A percentile compares a stretch with the other conserved stretches of the same genome.
Evolutionary conservation across 2,113 vertebrate species (phyloP).

Genomic region (Podarcis raffonei): DNA sequence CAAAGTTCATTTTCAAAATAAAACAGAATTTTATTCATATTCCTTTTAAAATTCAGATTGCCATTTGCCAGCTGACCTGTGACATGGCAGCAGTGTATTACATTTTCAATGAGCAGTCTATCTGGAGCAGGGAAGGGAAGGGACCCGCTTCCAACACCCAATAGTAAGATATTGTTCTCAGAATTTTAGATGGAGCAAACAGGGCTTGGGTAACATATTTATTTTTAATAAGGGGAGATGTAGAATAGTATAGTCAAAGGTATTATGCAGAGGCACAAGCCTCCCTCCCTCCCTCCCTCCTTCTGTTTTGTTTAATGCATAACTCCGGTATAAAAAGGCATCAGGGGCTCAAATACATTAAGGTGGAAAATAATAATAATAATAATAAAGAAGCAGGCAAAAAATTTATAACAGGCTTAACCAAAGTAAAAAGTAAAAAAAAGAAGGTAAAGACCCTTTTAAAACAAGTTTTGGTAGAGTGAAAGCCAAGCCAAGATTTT

Average conservation of each 20-base stretch:
- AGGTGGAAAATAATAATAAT: slow-evolving; percentile 74
- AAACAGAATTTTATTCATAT: slow-evolving; percentile 99
- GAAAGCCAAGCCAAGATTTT: slow-evolving; percentile 78
- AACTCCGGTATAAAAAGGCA: slow-evolving; percentile 62
- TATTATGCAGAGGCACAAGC: slow-evolving; percentile 62
- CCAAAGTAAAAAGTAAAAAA: slow-evolving; percentile 71
- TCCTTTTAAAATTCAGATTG: slow-evolving; percentile 99
- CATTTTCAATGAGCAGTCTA: slow-evolving; percentile 98
- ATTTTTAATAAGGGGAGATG: slow-evolving; percentile 80
- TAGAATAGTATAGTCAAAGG: slow-evolving; percentile 66
- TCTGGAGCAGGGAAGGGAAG: slow-evolving; percentile 79
- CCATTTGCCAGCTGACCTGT: slow-evolving; percentile 99
- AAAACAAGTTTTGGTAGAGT: slow-evolving; percentile 76
- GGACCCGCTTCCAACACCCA: slow-evolving; percentile 78
- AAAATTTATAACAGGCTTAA: slow-evolving; percentile 57
- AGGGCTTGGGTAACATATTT: slow-evolving; percentile 78
- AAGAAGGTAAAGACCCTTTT: slow-evolving; percentile 74
- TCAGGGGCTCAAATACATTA: slow-evolving; percentile 66
- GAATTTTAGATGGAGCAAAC: slow-evolving; percentile 79
- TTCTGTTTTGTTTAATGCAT: slow-evolving; percentile 34
- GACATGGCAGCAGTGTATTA: slow-evolving; percentile 98
- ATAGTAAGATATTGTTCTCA: slow-evolving; percentile 77
- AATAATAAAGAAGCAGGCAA: slow-evolving; percentile 58
- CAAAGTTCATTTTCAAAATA: slow-evolving; percentile 99
- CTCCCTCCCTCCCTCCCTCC: neutral